These are phyloP conservation scores for Scolopax bukidnonensis DNA, from an alignment of 2,797 vertebrate genomes.

Conservation along the genomic window DNA sequence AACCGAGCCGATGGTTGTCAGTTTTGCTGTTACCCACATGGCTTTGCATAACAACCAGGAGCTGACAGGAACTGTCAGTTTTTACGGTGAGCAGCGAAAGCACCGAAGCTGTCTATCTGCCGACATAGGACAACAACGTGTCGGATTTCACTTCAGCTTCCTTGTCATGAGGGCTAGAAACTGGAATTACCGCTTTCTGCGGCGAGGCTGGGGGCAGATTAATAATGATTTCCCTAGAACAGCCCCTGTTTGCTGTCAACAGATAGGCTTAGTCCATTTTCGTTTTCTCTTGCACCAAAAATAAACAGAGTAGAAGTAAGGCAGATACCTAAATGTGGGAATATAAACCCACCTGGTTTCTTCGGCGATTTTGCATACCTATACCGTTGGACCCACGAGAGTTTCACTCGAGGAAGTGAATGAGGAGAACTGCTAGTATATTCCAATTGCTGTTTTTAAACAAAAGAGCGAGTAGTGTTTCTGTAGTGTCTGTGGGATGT, in stretches of 20 bases:
- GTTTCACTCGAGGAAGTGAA: not conserved
- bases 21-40: slow-evolving; percentile 9
- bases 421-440: not conserved
- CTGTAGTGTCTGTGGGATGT: not conserved
- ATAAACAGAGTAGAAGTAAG: not conserved
- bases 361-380: not conserved
- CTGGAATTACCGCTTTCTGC: not conserved
- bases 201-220: not conserved
- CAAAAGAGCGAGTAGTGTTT: not conserved
- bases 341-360: not conserved
- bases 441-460: not conserved
- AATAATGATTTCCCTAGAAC: not conserved
- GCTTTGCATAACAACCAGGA: slow-evolving; percentile 43
- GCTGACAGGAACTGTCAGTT: slow-evolving; percentile 58
- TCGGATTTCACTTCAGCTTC: slow-evolving; percentile 2
- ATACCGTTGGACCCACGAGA: not conserved
- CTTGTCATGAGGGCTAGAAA: not conserved
- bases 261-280: not conserved
- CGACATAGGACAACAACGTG: not conserved
- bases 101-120: slow-evolving; percentile 18
- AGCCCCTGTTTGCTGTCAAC: not conserved
- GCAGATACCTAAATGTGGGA: not conserved
- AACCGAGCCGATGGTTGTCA: slow-evolving; percentile 17
- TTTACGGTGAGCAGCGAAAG: not conserved
- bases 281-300: not conserved